phyloP scores from a whole-genome alignment of 2,888 invertebrate species.

The Dyspetes luteomarginatus region DNA sequence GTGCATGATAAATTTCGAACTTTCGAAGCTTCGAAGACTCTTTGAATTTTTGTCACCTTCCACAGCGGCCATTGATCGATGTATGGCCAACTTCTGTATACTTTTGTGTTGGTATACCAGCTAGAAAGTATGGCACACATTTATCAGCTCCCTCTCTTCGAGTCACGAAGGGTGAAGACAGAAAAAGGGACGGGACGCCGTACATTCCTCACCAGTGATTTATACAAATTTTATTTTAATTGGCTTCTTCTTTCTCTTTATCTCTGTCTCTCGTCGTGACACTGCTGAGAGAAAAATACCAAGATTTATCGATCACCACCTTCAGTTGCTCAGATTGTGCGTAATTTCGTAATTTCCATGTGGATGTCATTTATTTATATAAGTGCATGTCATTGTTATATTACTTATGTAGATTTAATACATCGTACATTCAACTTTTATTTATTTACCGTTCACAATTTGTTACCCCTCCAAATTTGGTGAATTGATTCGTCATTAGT shows the following conservation, averaged over 20 bases:
- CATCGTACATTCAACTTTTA: neutral
- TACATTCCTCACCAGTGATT: conserved; percentile 65
- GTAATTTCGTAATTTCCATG: neutral
- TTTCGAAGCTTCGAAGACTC: neutral
- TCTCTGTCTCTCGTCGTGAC: conserved; percentile 54
- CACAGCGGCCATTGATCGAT: neutral
- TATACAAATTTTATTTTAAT: conserved; percentile 72
- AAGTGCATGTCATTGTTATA: neutral
- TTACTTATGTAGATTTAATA: neutral
- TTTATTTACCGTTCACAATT: neutral
- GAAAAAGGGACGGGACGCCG: conserved; percentile 38
- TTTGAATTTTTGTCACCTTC: neutral
- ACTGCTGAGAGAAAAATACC: conserved; percentile 14
- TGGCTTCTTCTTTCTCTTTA: too few species aligned
- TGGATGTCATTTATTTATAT: neutral
- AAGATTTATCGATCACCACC: conserved; percentile 26
- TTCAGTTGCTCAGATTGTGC: neutral
- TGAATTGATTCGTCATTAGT: neutral
- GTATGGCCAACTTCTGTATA: conserved; percentile 11
- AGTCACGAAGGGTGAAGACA: conserved; percentile 35
- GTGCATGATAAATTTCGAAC: neutral
- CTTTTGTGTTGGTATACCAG: neutral
- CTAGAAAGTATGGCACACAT: neutral
- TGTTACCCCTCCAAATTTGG: neutral
- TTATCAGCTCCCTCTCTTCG: neutral